Percentiles rank a stretch among this genome's conserved stretches.
Evolutionary conservation across 2,113 vertebrate genomes (phyloP).

Genomic region (Helogale parvula): DNA sequence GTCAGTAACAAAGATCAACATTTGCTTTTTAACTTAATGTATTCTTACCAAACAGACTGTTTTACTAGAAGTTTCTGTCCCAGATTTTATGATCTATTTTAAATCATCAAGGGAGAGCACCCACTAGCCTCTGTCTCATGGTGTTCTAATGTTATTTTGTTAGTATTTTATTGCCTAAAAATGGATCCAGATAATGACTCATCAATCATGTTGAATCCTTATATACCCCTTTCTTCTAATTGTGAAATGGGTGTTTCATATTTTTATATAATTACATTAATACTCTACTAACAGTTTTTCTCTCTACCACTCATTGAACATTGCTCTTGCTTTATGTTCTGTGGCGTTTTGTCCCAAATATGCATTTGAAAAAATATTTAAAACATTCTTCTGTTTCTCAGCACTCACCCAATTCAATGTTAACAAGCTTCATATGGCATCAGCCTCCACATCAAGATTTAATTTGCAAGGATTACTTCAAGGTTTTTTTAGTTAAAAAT

Average conservation of each 20-base stretch:
- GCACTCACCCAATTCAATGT: not conserved
- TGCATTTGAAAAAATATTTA: not conserved
- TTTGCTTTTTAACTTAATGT: slow-evolving; percentile 1
- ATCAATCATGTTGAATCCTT: not conserved
- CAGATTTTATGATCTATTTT: slow-evolving; percentile 26
- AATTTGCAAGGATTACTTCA: not conserved
- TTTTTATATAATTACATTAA: slow-evolving; percentile 25
- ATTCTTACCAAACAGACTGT: not conserved
- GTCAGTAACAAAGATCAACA: not conserved
- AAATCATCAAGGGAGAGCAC: not conserved
- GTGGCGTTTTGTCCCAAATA: not conserved
- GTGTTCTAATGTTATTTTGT: not conserved
- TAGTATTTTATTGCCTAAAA: not conserved
- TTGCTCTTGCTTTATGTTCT: not conserved
- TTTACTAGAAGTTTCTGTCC: slow-evolving; percentile 10
- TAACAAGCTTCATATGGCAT: not conserved
- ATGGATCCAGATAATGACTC: not conserved
- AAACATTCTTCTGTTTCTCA: not conserved
- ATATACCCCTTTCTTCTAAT: not conserved
- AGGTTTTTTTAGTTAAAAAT: slow-evolving; percentile 18
- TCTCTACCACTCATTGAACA: not conserved
- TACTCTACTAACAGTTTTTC: not conserved
- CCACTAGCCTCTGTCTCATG: not conserved
- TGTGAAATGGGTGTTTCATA: not conserved
- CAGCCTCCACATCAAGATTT: not conserved